Conservation (phyloP, 1,140 invertebrate species). For the Coenobita brevimanus region DNA sequence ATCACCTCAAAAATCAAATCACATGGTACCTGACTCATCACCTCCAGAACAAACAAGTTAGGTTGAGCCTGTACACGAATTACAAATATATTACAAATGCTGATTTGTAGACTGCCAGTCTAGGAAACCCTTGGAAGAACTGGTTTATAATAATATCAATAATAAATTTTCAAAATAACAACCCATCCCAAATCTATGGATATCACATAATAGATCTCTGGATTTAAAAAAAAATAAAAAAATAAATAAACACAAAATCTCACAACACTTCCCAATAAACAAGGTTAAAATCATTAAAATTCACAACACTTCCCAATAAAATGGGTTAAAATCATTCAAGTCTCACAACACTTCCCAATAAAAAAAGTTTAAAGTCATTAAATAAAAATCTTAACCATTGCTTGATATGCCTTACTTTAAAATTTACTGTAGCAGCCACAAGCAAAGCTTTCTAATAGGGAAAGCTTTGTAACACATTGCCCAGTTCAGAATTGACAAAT, state of each 20-base stretch:
- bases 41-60: slow-evolving; percentile 12
- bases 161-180: too few relatives aligned
- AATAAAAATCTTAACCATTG: slow-evolving; percentile 35
- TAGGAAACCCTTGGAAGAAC: slow-evolving; percentile 61
- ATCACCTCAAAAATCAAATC: too few relatives aligned
- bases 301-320: slow-evolving; percentile 28
- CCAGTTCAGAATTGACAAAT: slow-evolving; percentile 22
- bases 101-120: slow-evolving; percentile 57
- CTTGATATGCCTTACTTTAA: slow-evolving; percentile 46
- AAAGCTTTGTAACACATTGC: slow-evolving; percentile 35
- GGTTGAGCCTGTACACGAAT: slow-evolving; percentile 54
- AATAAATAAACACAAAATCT: background rate
- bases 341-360: slow-evolving; percentile 28
- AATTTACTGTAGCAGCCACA: slow-evolving; percentile 46
- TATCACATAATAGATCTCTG: slow-evolving; percentile 20
- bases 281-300: slow-evolving; percentile 33
- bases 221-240: background rate
- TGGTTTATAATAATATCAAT: background rate
- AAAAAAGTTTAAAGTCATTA: slow-evolving; percentile 31
- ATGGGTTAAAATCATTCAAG: slow-evolving; percentile 17
- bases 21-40: background rate
- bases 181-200: too few relatives aligned
- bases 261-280: slow-evolving; percentile 28
- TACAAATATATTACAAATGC: slow-evolving; percentile 51
- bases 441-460: slow-evolving; percentile 55